These are phyloP conservation scores for Lacerta agilis DNA, from an alignment of 2,797 vertebrate genomes.

Conservation along the genomic window DNA sequence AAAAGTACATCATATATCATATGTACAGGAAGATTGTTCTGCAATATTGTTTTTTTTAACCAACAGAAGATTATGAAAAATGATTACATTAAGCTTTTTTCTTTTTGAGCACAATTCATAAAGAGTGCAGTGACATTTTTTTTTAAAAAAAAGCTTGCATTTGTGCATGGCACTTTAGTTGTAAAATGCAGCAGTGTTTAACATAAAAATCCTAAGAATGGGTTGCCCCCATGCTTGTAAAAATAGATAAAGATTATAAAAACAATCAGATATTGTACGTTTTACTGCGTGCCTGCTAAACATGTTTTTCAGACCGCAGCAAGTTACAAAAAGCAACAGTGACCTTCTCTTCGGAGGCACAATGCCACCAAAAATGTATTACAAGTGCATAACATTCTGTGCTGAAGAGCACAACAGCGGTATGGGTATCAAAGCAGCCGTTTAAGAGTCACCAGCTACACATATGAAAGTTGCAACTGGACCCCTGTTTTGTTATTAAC, in stretches of 20 bases:
- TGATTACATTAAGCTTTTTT: slow-evolving; percentile 18
- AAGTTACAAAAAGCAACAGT: slow-evolving; percentile 35
- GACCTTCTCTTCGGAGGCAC: background rate
- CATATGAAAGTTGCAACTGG: background rate
- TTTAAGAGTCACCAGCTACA: background rate
- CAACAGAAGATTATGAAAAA: background rate
- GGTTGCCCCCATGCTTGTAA: slow-evolving; percentile 17
- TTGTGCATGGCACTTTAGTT: background rate
- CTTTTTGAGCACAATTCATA: background rate
- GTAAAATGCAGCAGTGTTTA: background rate
- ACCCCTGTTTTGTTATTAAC: slow-evolving; percentile 4
- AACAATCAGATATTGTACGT: slow-evolving; percentile 14
- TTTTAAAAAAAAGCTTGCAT: background rate
- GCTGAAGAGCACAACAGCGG: background rate
- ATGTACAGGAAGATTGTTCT: background rate
- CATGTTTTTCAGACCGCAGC: background rate
- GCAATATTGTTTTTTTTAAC: slow-evolving; percentile 2
- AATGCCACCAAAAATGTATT: slow-evolving; percentile 12
- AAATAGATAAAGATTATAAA: background rate
- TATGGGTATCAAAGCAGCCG: background rate
- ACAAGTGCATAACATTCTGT: slow-evolving; percentile 6
- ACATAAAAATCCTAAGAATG: background rate
- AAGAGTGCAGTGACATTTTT: slow-evolving; percentile 4
- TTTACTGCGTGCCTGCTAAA: slow-evolving; percentile 35
- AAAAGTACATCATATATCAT: background rate